Conservation (phyloP, 2,888 invertebrate species). For the Acrobeloides nanus region DNA sequence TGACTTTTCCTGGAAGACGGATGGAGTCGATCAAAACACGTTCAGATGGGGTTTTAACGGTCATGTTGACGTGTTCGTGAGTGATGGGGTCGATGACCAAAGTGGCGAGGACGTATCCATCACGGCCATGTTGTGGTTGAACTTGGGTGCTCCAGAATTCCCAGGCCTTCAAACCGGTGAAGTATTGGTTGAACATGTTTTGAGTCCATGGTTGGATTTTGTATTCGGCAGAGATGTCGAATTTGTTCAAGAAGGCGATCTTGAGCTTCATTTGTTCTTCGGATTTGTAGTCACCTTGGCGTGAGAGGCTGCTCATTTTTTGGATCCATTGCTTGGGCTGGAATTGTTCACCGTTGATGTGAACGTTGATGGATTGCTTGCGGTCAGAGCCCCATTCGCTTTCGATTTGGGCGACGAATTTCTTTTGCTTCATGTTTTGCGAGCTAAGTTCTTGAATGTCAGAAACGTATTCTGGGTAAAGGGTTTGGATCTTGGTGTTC, state of each 20-base stretch:
- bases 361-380: constrained; percentile 6
- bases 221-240: constrained; percentile 33
- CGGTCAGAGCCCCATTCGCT: constrained; percentile 18
- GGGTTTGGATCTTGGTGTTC: constrained; percentile 21
- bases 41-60: constrained; percentile 36
- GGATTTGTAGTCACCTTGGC: constrained; percentile 2
- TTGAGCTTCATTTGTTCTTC: constrained; percentile 13
- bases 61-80: constrained; percentile 37
- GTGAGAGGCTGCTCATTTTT: constrained; percentile 1
- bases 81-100: constrained; percentile 41
- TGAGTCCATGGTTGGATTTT: constrained; percentile 31
- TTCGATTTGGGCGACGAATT: constrained; percentile 13
- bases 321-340: not conserved
- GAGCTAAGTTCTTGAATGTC: constrained; percentile 10
- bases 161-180: constrained; percentile 34
- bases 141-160: constrained; percentile 29
- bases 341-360: constrained; percentile 20
- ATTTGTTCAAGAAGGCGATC: constrained; percentile 51
- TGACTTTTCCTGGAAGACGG: constrained; percentile 17
- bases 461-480: constrained; percentile 28
- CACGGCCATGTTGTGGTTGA: constrained; percentile 7
- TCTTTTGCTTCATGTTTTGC: constrained; percentile 7
- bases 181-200: constrained; percentile 19
- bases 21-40: constrained; percentile 25
- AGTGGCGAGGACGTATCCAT: constrained; percentile 24